A percentile compares a stretch with the other conserved stretches of the same genome.
Evolutionary conservation across 2,113 vertebrate species (phyloP).

Genomic region (Serinus canaria): DNA sequence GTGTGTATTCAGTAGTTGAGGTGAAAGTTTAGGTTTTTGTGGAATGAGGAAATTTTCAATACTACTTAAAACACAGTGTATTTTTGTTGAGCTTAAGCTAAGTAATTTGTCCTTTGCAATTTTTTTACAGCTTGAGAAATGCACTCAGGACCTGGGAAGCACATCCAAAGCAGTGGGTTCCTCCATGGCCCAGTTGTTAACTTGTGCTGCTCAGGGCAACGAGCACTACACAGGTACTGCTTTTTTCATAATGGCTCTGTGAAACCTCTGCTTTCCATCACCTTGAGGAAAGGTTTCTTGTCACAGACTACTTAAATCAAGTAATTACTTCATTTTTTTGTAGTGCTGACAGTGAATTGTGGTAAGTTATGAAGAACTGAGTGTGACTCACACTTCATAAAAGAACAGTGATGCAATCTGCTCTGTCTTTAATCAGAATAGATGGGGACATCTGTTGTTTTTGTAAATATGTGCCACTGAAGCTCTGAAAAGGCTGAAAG

Average conservation of each 20-base stretch:
- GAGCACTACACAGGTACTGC: conserved; percentile 94
- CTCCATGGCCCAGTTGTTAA: conserved; percentile 96
- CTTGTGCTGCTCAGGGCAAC: conserved; percentile 96
- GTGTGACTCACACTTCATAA: neutral
- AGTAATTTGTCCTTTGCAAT: neutral
- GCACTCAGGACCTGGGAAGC: conserved; percentile 95
- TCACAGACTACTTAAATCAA: neutral
- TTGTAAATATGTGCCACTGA: neutral
- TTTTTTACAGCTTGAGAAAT: conserved; percentile 89
- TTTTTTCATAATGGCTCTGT: neutral
- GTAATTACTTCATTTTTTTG: neutral
- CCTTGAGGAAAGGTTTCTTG: neutral
- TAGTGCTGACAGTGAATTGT: neutral
- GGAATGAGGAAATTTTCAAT: neutral
- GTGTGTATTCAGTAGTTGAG: neutral
- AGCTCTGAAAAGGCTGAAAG: neutral
- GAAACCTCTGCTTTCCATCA: neutral
- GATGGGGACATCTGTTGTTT: neutral
- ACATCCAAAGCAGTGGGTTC: conserved; percentile 97
- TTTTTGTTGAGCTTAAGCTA: neutral
- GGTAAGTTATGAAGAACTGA: neutral
- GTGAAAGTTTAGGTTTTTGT: neutral
- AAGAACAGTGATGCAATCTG: neutral
- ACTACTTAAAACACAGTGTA: neutral
- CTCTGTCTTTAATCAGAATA: neutral